Evolutionary conservation across 2,888 invertebrate genomes (phyloP).

Genomic region (Tetropium fuscum): DNA sequence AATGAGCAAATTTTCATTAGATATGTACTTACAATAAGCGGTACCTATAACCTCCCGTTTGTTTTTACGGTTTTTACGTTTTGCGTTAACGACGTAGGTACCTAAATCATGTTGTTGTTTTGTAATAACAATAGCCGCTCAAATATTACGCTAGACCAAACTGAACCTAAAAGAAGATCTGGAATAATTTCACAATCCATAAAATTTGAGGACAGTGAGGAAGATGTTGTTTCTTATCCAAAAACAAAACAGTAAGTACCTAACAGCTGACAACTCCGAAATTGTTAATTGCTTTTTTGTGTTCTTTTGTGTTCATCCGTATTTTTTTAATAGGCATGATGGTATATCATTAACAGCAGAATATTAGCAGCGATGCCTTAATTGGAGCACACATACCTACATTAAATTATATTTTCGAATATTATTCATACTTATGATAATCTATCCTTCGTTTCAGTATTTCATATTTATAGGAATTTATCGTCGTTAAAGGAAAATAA

Average conservation of each 20-base stretch:
- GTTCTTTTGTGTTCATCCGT: neutral
- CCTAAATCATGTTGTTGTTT: slow-evolving; percentile 14
- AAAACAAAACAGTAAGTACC: slow-evolving; percentile 43
- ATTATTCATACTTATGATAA: too few species aligned
- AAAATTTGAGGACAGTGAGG: slow-evolving; percentile 19
- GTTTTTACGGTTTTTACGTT: neutral
- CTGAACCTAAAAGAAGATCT: slow-evolving; percentile 34
- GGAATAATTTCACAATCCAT: slow-evolving; percentile 40
- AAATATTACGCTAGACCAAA: neutral
- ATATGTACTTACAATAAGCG: neutral
- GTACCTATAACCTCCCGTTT: slow-evolving; percentile 3
- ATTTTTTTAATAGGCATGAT: too few species aligned
- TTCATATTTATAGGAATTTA: too few species aligned
- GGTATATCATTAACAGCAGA: too few species aligned
- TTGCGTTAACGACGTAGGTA: neutral
- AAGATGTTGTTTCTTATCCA: slow-evolving; percentile 27
- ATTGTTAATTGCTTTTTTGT: neutral
- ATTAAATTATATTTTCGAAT: too few species aligned
- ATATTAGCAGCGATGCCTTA: too few species aligned
- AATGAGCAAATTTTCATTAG: slow-evolving; percentile 1
- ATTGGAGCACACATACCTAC: too few species aligned
- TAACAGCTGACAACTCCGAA: too few species aligned
- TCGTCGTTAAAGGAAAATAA: too few species aligned
- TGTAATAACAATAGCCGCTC: slow-evolving; percentile 11
- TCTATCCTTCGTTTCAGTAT: too few species aligned